Evolutionary conservation across 2,888 invertebrate genomes (phyloP), one percentile per base, ranked within the genome.

Genomic region (Melanophora roralis): DNA sequence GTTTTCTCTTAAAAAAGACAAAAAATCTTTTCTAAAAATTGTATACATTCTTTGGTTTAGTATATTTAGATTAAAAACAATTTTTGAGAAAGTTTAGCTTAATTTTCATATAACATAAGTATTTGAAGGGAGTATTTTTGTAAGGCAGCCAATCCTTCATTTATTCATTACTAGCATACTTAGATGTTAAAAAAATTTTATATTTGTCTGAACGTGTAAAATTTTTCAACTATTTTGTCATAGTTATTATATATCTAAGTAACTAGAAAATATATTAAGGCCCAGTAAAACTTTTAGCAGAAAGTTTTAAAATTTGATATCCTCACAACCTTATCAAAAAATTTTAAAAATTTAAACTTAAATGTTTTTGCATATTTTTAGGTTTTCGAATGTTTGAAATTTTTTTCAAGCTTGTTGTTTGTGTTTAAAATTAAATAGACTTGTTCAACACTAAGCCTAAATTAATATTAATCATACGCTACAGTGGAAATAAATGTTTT

Each of bases 141-240:
- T 55, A 23, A n/a, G n/a, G n/a, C n/a, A n/a, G n/a, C n/a, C n/a
- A n/a, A n/a, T n/a, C n/a, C n/a, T n/a, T n/a, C n/a, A n/a, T n/a
- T n/a, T n/a, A n/a, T n/a, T n/a, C n/a, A n/a, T n/a, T n/a, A n/a
- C n/a, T n/a, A n/a, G n/a, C n/a, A n/a, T n/a, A n/a, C n/a, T n/a
- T n/a, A n/a, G n/a, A n/a, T n/a, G n/a, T n/a, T n/a, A n/a, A n/a
- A n/a, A n/a, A n/a, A n/a, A n/a, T n/a, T n/a, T n/a, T n/a, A n/a
- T n/a, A n/a, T n/a, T n/a, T n/a, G n/a, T n/a, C n/a, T 34, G 21
- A 14, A 34, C 14, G 34, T 47, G 36, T 47, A 36, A 57, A 57
- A 21, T 57, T 57, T 68, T 68, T 47, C 14, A 57, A 55, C 14
- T 47, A 57, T 69, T 57, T 57, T 57, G 47, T 57, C 57, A 57